Base-by-base conservation (phyloP, 2,888 invertebrate species). In the Polyploca ridens region DNA sequence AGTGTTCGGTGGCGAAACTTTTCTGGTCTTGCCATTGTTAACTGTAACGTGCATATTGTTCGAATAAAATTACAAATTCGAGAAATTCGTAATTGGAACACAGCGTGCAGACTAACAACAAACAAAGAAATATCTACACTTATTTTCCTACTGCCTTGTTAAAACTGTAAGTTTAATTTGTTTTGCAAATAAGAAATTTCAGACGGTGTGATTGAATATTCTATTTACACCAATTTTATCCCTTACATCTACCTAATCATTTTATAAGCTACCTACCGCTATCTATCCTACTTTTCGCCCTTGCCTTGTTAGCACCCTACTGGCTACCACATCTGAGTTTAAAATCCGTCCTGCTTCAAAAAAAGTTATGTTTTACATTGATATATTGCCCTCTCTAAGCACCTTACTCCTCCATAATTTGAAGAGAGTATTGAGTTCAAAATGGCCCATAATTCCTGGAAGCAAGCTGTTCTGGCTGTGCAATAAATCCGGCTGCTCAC, bases 401-500 rank as follows among this genome's bases (percentile, higher is more conserved):
- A 41, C 41, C 2, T 38, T 10, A 38, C 10, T 13, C 13, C 38
- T 10, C 7, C 10, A 38, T 38, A 38, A n/a, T n/a, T n/a, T n/a
- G n/a, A n/a, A n/a, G n/a, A n/a, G n/a, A 19, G 54, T 54, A 10
- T 54, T 7, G 54, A 54, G 19, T 63, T 58, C 41, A 58, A 58
- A 63, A 58, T 60, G 59, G 19, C 54, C 60, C 27, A 49, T 44
- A 60, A 59, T 35, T 35, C n/a, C 14, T 46, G n/a, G 6, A n/a
- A 19, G 54, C 35, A 60, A 67, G 70, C 70, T 69, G 27, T 27
- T 27, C 27, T 27, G 71, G 70, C 71, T 74, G 68, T 67, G 74
- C 79, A 75, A 82, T 83, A 82, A 81, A 83, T 83, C 68, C 68
- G 67, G 67, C 69, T 72, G 73, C 67, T 71, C 65, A 75, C 64